A percentile compares a stretch with the other conserved stretches of the same genome.
These are phyloP conservation scores for Natrix natrix DNA, from an alignment of 2,797 vertebrate genomes.

Conservation along the genomic window DNA sequence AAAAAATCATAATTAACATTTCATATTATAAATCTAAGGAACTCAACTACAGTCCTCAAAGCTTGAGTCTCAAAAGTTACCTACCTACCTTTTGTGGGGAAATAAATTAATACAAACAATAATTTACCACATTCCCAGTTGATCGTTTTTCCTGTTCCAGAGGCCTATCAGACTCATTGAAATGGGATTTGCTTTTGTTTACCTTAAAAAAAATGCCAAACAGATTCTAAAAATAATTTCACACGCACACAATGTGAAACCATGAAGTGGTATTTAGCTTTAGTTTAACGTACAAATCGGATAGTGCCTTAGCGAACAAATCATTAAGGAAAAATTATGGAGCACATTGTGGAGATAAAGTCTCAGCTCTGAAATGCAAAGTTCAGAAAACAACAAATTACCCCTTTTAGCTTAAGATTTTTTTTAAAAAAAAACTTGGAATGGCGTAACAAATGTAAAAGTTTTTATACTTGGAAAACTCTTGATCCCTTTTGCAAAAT, in stretches of 20 bases:
- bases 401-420: neutral
- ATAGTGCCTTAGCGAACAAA: neutral
- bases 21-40: neutral
- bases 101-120: neutral
- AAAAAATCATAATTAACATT: neutral
- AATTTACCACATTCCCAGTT: slow-evolving; percentile 17
- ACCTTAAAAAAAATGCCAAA: neutral
- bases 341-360: neutral
- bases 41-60: neutral
- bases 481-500: neutral
- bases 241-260: neutral
- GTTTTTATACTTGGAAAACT: neutral
- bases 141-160: slow-evolving; percentile 36
- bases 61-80: neutral
- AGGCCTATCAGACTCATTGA: slow-evolving; percentile 33
- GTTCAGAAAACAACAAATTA: neutral
- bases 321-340: neutral
- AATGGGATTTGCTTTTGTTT: neutral
- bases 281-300: neutral
- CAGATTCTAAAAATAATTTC: neutral
- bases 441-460: neutral
- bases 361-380: neutral
- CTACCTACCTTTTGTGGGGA: neutral
- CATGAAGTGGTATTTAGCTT: neutral
- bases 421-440: neutral